Conservation (phyloP, 2,113 vertebrate species). For the Eulemur rufifrons region DNA sequence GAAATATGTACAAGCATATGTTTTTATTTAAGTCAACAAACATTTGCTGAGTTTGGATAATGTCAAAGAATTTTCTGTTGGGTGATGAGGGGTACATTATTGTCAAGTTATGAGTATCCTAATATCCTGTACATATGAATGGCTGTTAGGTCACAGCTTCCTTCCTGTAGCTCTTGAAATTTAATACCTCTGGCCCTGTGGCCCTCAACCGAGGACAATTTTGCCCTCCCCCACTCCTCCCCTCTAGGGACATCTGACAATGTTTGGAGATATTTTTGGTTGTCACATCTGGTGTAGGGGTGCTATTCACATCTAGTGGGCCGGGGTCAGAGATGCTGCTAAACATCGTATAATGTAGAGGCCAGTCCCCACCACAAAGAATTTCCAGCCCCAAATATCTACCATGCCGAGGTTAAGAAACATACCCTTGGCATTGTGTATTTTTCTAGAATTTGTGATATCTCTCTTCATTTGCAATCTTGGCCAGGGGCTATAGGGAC, state of each 20-base stretch:
- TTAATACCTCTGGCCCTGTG: background rate
- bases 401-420: background rate
- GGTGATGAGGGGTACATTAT: background rate
- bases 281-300: background rate
- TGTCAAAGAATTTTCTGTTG: background rate
- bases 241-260: background rate
- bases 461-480: constrained; percentile 30
- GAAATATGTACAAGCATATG: background rate
- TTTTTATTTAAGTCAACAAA: constrained; percentile 45
- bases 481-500: background rate
- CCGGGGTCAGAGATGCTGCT: background rate
- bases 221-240: background rate
- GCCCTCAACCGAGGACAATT: background rate
- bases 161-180: constrained; percentile 22
- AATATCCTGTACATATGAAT: background rate
- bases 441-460: constrained; percentile 4
- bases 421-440: background rate
- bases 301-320: background rate
- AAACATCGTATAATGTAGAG: background rate
- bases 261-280: background rate
- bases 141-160: background rate
- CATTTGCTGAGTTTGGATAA: constrained; percentile 40
- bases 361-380: background rate
- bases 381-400: background rate
- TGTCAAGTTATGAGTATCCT: background rate